Conservation (phyloP, 1,140 invertebrate genomes). For the Drosophila albomicans region DNA sequence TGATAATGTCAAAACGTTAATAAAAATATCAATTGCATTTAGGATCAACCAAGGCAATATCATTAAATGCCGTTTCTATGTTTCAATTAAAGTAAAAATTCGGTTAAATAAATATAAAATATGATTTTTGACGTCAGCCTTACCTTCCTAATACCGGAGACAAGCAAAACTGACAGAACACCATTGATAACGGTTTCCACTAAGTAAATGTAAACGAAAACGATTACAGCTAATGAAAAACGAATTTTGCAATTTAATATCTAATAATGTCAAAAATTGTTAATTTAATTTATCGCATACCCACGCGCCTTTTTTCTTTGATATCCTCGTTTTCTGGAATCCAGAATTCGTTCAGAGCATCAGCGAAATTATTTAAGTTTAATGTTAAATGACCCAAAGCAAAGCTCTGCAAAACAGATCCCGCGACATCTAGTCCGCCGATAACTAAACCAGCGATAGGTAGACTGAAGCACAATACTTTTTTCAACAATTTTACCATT, state of each 20-base stretch:
- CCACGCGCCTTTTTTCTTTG: not conserved
- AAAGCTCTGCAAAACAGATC: too few species aligned
- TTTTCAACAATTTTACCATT: conserved; percentile 47
- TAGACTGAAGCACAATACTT: conserved; percentile 52
- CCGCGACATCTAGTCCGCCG: conserved; percentile 58
- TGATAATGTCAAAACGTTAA: not conserved
- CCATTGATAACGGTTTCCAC: too few species aligned
- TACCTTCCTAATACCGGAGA: not conserved
- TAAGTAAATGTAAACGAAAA: not conserved
- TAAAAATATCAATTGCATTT: not conserved
- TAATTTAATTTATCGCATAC: not conserved
- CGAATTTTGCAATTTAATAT: not conserved
- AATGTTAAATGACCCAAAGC: too few species aligned
- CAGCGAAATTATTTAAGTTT: too few species aligned
- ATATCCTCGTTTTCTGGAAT: not conserved
- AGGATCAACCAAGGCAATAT: conserved; percentile 1
- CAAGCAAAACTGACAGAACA: not conserved
- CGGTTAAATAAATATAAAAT: not conserved
- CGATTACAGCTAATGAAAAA: not conserved
- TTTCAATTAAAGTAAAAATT: not conserved
- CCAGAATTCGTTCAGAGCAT: too few species aligned
- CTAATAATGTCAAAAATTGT: not conserved
- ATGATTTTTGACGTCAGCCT: not conserved
- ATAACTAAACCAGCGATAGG: conserved; percentile 65
- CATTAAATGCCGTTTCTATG: not conserved